phyloP scores from a whole-genome alignment of 2,113 vertebrate species.

The Rhinoderma darwinii region DNA sequence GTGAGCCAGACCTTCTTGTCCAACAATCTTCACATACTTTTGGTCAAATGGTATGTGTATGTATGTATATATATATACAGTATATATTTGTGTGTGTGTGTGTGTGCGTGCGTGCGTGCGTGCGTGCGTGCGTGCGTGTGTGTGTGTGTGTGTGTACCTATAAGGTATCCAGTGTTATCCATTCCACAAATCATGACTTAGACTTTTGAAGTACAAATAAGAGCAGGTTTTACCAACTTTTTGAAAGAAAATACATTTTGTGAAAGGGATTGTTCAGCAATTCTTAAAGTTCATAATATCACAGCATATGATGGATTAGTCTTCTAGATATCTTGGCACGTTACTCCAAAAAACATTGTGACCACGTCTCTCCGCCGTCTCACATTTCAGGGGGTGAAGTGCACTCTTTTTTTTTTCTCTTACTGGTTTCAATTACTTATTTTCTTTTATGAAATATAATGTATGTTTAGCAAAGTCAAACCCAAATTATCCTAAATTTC shows the following conservation, averaged over 20 bases:
- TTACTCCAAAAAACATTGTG: constrained; percentile 33
- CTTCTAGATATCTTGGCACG: constrained; percentile 29
- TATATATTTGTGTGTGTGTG: no score
- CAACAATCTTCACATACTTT: no score
- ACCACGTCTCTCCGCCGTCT: constrained; percentile 27
- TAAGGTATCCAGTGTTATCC: neutral
- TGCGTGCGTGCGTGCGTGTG: no score
- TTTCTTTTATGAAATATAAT: neutral
- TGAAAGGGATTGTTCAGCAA: constrained; percentile 25
- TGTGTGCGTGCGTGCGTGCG: no score
- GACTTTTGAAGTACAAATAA: constrained; percentile 8
- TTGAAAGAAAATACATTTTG: constrained; percentile 30
- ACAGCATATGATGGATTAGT: constrained; percentile 42
- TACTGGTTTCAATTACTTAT: neutral
- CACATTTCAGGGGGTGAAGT: constrained; percentile 6
- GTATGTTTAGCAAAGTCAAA: neutral
- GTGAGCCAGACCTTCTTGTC: no score
- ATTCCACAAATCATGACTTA: neutral
- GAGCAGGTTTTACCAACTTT: constrained; percentile 11
- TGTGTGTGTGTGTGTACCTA: no score
- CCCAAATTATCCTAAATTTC: neutral
- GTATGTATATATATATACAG: no score
- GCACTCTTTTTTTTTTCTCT: constrained; percentile 13
- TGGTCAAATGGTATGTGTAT: no score
- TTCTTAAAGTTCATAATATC: constrained; percentile 32